Conservation (phyloP, 1,140 invertebrate species). For the Lepeophtheirus salmonis region DNA sequence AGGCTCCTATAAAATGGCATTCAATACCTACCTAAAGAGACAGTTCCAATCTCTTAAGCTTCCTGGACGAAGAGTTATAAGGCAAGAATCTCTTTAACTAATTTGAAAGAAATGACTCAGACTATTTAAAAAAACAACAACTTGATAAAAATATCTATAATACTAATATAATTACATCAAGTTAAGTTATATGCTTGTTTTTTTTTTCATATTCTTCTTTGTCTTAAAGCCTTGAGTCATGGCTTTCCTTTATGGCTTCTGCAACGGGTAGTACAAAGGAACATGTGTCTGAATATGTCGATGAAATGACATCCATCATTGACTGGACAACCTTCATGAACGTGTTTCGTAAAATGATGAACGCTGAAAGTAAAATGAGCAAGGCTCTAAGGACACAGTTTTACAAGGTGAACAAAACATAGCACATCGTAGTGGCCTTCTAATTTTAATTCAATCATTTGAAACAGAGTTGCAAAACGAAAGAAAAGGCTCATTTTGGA, state of each 20-base stretch:
- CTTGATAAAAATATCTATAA: too few species aligned
- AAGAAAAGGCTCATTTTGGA: slow-evolving; percentile 5
- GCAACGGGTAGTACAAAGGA: neutral
- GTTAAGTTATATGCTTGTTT: too few species aligned
- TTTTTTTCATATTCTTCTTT: neutral
- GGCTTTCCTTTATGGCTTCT: neutral
- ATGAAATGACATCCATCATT: neutral
- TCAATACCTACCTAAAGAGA: neutral
- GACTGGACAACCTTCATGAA: neutral
- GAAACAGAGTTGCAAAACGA: slow-evolving; percentile 3
- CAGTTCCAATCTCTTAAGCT: neutral
- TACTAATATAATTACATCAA: too few species aligned
- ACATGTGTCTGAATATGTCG: neutral
- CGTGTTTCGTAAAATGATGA: neutral
- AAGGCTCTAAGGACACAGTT: neutral
- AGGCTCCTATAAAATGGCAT: neutral
- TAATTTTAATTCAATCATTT: neutral
- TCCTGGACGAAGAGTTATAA: neutral
- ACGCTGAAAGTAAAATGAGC: neutral
- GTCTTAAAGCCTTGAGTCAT: neutral
- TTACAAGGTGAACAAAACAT: neutral
- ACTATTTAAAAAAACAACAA: too few species aligned
- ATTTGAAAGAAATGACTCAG: too few species aligned
- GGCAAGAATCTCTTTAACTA: too few species aligned
- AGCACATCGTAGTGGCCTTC: neutral